Base-by-base conservation (phyloP, 92 coral and sea anemone genomes). In the Parazoanthus darwini region DNA sequence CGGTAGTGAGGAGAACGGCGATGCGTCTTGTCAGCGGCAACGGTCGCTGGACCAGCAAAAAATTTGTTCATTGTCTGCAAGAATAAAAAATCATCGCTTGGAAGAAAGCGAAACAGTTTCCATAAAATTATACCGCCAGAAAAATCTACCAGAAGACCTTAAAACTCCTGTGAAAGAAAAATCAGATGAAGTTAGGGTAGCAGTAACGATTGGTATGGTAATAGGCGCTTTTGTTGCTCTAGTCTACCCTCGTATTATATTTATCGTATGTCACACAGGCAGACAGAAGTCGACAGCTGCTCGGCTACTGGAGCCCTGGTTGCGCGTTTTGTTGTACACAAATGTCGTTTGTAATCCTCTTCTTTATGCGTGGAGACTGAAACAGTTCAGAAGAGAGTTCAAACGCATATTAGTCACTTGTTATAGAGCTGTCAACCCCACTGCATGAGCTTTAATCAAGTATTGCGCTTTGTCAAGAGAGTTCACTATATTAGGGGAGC, bases 311-410 rank as follows among this genome's bases (percentile, higher is more conserved):
- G 66, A 35, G 14, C 91, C 93, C 70, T 94, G 97, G 97, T 87
- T 90, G 20, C 90, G 92, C 20, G 93, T 94, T 48, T 71, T 94
- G 3, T 88, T 94, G 74, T 94, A 92, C 91, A 80, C 88, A 37
- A 92, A 92, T 66, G 89, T 93, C 6, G 94, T 86, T 37, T 82
- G 91, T 23, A 94, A 92, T 74, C 97, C 97, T 0, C 81, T 92
- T 42, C 89, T 94, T 29, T 94, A 92, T 84, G 94, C 94, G 5
- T 92, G 91, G 86, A 93, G 95, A 51, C 93, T 89, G 78, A 90
- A 90, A 36, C 94, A 93, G 68, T 92, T 94, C 89, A 85, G 95
- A 54, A 91, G 78, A 43, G 95, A 92, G 82, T 94, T 92, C 67
- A 79, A 51, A 79, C 77, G 35, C 42, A 5, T n/a, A 33, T 23